phyloP scores from a whole-genome alignment of 1,140 invertebrate species.

The Cydia pomonella region DNA sequence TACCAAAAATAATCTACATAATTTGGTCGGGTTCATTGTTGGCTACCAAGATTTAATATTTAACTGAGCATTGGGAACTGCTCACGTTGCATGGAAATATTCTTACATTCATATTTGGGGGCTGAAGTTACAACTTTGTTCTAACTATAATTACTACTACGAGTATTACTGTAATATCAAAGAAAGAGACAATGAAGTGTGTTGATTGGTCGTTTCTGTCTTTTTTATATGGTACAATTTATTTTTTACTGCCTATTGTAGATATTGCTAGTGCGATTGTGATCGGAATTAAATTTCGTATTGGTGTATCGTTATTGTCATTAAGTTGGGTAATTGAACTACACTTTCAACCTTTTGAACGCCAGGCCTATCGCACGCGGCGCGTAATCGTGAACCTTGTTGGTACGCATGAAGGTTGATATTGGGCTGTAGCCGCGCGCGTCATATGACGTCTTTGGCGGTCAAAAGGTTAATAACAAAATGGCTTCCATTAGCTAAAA shows the following conservation, averaged over 20 bases:
- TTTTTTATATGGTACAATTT: background rate
- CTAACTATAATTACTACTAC: background rate
- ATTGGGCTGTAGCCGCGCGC: no score
- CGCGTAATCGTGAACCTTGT: no score
- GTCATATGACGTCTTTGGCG: no score
- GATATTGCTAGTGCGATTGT: constrained; percentile 1
- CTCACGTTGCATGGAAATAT: background rate
- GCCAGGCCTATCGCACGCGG: no score
- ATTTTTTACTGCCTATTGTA: background rate
- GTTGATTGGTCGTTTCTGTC: background rate
- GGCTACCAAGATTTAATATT: no score
- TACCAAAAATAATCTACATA: no score
- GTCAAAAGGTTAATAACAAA: no score
- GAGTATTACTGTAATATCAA: background rate
- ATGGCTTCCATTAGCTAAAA: background rate
- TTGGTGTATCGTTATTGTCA: background rate
- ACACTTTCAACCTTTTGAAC: no score
- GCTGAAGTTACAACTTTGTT: background rate
- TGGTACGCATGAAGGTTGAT: no score
- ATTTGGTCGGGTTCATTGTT: no score
- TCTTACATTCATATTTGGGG: background rate
- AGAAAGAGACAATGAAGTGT: background rate
- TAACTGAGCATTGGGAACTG: background rate
- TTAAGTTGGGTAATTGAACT: background rate
- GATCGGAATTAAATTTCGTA: background rate